Percentiles rank a stretch among this genome's conserved stretches.
Evolutionary conservation across 2,797 vertebrate genomes (phyloP).

Genomic region (Sebastes steindachneri): DNA sequence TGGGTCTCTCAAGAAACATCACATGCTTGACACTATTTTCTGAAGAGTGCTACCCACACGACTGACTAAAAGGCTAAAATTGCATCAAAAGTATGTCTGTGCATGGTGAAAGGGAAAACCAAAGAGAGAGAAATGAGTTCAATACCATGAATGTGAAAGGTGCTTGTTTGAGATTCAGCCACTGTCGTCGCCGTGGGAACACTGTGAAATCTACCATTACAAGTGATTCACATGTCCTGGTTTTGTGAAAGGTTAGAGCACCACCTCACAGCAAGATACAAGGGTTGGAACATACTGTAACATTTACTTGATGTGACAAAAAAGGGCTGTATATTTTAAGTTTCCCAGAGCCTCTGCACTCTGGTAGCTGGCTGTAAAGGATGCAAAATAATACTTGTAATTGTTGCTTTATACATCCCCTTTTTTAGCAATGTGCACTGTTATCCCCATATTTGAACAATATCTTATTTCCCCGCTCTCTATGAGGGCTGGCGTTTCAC

Average conservation of each 20-base stretch:
- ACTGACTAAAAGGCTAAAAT: neutral
- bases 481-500: neutral
- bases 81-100: neutral
- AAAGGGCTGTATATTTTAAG: neutral
- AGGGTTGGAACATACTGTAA: neutral
- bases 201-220: conserved; percentile 1
- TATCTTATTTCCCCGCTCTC: neutral
- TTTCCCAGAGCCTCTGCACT: neutral
- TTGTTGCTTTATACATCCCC: neutral
- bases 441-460: neutral
- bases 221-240: conserved; percentile 13
- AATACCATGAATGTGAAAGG: neutral
- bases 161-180: conserved; percentile 2
- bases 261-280: neutral
- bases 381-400: neutral
- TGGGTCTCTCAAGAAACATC: conserved; percentile 33
- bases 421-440: neutral
- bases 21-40: conserved; percentile 44
- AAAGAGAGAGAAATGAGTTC: neutral
- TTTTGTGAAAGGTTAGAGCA: conserved; percentile 32
- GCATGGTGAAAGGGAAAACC: neutral
- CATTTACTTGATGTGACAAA: neutral
- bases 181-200: neutral
- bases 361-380: neutral
- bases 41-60: conserved; percentile 15